Percentiles rank a stretch among this genome's conserved stretches.
Evolutionary conservation across 2,113 vertebrate genomes (phyloP).

Genomic region (Polypterus senegalus): DNA sequence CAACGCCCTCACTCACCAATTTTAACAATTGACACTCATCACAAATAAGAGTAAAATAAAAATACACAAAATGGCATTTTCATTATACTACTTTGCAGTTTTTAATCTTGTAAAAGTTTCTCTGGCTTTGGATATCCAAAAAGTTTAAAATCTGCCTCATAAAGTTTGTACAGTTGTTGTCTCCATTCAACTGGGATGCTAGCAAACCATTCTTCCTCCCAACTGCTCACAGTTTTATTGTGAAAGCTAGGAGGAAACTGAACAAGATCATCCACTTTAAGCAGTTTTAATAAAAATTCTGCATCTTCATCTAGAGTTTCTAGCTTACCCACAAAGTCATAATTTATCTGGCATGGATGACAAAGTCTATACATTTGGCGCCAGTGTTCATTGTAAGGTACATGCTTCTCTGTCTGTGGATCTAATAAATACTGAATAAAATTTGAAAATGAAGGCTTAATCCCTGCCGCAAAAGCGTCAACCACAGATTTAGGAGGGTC

Average conservation of each 20-base stretch:
- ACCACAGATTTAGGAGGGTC: constrained; percentile 64
- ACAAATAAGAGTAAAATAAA: too few relatives aligned
- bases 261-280: constrained; percentile 74
- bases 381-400: constrained; percentile 95
- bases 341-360: constrained; percentile 94
- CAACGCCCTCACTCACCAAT: too few relatives aligned
- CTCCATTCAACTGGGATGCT: constrained; percentile 66
- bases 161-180: constrained; percentile 79
- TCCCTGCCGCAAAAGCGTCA: constrained; percentile 66
- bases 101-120: constrained; percentile 68
- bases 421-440: constrained; percentile 93
- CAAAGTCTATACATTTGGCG: constrained; percentile 83
- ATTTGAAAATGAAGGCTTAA: constrained; percentile 73
- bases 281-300: constrained; percentile 68
- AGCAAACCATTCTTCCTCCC: constrained; percentile 83
- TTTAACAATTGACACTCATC: too few relatives aligned
- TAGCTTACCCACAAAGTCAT: constrained; percentile 91
- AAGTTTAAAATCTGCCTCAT: constrained; percentile 84
- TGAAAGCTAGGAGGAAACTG: constrained; percentile 75
- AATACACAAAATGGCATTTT: constrained; percentile 10
- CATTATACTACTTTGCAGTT: background rate
- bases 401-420: constrained; percentile 72
- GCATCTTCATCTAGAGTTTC: constrained; percentile 84
- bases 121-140: constrained; percentile 88
- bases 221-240: constrained; percentile 80